These are phyloP conservation scores for Tricholaema leucomelas DNA, from an alignment of 2,113 vertebrate genomes.

Conservation along the genomic window DNA sequence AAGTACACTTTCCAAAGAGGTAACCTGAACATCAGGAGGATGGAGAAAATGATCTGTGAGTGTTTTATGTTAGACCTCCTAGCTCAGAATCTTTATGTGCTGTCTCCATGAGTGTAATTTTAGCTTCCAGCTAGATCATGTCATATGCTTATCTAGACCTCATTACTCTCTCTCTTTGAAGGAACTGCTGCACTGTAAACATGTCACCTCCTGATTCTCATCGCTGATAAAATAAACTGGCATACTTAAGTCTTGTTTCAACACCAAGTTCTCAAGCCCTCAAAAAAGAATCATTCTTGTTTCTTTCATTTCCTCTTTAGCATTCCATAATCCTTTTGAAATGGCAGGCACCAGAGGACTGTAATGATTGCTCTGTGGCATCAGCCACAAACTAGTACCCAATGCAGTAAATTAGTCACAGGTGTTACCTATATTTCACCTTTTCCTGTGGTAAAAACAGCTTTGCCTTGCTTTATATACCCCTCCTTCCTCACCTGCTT, in stretches of 20 bases:
- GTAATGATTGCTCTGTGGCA: background rate
- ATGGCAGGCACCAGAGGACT: background rate
- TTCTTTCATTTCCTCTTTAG: background rate
- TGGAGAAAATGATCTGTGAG: background rate
- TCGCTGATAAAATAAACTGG: constrained; percentile 38
- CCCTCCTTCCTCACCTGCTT: background rate
- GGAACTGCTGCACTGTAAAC: constrained; percentile 10
- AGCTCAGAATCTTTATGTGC: background rate
- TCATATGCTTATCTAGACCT: constrained; percentile 7
- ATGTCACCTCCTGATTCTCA: constrained; percentile 40
- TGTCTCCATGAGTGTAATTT: constrained; percentile 9
- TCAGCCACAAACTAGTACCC: background rate
- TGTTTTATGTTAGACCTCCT: background rate
- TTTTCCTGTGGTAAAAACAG: background rate
- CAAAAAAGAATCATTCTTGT: background rate
- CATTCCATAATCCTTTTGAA: background rate
- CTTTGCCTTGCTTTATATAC: background rate
- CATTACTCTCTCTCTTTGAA: constrained; percentile 34
- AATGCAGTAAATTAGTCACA: background rate
- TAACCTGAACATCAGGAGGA: background rate
- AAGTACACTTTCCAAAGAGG: background rate
- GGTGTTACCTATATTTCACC: background rate
- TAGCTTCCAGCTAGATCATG: constrained; percentile 29
- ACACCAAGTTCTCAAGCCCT: background rate
- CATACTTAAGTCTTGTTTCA: constrained; percentile 2